Percentiles rank a stretch among this genome's conserved stretches.
phyloP scores from a whole-genome alignment of 2,888 invertebrate genomes.

The Kuschelorhynchus macadamiae region DNA sequence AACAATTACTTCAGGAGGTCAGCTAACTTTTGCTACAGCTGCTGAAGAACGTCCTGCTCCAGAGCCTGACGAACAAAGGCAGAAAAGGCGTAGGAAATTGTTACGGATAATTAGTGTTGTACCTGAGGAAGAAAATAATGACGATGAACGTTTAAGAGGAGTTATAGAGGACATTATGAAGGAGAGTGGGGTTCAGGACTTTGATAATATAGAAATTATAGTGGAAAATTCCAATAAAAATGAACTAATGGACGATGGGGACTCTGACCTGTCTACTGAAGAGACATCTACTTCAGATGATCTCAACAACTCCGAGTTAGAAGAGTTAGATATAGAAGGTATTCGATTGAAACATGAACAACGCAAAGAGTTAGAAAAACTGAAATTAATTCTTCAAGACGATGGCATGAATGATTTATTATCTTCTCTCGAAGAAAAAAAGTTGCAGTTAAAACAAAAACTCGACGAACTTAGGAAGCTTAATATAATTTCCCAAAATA shows the following conservation, averaged over 20 bases:
- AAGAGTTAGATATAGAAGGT: constrained; percentile 61
- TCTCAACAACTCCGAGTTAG: constrained; percentile 59
- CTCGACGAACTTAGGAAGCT: constrained; percentile 65
- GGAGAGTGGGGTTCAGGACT: constrained; percentile 39
- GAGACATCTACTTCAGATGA: constrained; percentile 55
- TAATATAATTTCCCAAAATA: constrained; percentile 62
- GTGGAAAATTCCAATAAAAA: constrained; percentile 50
- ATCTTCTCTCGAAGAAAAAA: constrained; percentile 65
- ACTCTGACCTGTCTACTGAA: constrained; percentile 53
- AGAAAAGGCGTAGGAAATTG: constrained; percentile 54
- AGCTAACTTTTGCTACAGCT: constrained; percentile 65
- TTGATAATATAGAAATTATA: constrained; percentile 53
- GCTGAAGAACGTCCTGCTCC: constrained; percentile 65
- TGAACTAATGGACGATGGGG: constrained; percentile 42
- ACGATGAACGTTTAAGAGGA: constrained; percentile 48
- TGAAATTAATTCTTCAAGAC: constrained; percentile 60
- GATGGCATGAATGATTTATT: constrained; percentile 67
- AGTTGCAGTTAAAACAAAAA: constrained; percentile 62
- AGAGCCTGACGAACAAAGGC: constrained; percentile 59
- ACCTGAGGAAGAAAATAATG: constrained; percentile 46
- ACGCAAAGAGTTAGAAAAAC: constrained; percentile 60
- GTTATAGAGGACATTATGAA: constrained; percentile 52
- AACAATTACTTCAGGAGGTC: constrained; percentile 71
- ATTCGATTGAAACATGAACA: constrained; percentile 60
- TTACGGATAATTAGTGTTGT: constrained; percentile 48